Percentiles rank a stretch among this genome's conserved stretches.
Conservation (phyloP, 2,797 vertebrate genomes). For the Manis javanica region DNA sequence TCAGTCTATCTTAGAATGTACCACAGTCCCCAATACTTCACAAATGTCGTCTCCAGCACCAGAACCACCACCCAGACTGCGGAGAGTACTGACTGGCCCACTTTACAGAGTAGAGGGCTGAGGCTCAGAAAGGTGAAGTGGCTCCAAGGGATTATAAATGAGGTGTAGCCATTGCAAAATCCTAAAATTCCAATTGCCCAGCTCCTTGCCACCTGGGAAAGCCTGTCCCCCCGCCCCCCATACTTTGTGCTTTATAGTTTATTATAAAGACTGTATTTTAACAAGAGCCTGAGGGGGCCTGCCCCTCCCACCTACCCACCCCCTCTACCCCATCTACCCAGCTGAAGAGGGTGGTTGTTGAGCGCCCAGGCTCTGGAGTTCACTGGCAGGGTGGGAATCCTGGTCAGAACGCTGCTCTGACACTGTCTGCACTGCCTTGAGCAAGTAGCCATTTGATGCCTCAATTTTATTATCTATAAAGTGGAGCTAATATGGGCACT, state of each 20-base stretch:
- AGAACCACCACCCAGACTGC: background rate
- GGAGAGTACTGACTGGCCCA: background rate
- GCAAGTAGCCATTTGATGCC: background rate
- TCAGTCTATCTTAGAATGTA: background rate
- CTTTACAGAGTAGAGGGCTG: background rate
- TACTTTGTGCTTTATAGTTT: no score
- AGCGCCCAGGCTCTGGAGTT: background rate
- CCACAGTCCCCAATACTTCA: background rate
- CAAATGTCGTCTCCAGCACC: fast-evolving
- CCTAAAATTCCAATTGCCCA: background rate
- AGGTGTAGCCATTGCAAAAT: background rate
- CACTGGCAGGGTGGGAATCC: background rate
- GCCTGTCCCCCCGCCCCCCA: no score
- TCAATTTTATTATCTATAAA: background rate
- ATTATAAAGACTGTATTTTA: no score
- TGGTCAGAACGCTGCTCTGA: background rate
- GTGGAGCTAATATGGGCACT: background rate
- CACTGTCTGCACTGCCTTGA: background rate
- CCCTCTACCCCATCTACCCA: no score
- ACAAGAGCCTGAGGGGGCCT: background rate
- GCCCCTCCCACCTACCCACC: no score
- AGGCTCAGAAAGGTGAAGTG: background rate
- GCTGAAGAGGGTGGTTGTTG: background rate
- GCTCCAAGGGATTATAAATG: background rate
- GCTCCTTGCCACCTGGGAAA: background rate